Evolutionary conservation across 1,140 invertebrate species (phyloP).

Genomic region (Dermatophagoides farinae): DNA sequence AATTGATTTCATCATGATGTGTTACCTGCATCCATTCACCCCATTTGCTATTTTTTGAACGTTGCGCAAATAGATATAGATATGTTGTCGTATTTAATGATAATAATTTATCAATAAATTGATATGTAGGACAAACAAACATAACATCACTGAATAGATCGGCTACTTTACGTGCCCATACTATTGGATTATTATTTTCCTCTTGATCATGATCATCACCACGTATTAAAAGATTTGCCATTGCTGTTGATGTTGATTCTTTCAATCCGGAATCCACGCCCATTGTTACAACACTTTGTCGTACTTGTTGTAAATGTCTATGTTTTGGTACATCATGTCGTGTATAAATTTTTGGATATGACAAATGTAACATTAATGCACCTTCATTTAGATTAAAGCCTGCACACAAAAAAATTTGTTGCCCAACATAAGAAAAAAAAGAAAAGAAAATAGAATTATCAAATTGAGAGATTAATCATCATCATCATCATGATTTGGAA

Average conservation of each 20-base stretch:
- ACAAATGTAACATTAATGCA: constrained; percentile 9
- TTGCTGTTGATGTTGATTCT: constrained; percentile 3
- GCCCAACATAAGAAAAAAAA: too few species aligned
- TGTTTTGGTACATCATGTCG: neutral
- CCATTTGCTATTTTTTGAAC: constrained; percentile 65
- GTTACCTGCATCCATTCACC: constrained; percentile 85
- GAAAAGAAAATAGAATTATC: too few species aligned
- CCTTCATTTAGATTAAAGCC: constrained; percentile 11
- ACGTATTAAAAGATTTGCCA: neutral
- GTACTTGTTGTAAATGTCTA: neutral
- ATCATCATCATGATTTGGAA: too few species aligned
- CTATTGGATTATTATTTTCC: neutral
- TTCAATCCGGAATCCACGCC: constrained; percentile 1
- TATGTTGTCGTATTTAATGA: constrained; percentile 37
- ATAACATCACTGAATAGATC: constrained; percentile 54
- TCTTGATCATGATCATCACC: neutral
- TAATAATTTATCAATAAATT: constrained; percentile 6
- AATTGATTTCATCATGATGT: constrained; percentile 87
- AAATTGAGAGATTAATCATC: too few species aligned
- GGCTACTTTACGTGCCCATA: constrained; percentile 34
- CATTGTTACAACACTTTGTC: neutral
- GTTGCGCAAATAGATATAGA: constrained; percentile 83
- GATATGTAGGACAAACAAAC: constrained; percentile 13
- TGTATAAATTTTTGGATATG: constrained; percentile 9
- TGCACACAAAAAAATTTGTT: too few species aligned